Evolutionary conservation across 2,888 invertebrate species (phyloP), one percentile per base, ranked within the genome.

Genomic region (Drosophila mercatorum): DNA sequence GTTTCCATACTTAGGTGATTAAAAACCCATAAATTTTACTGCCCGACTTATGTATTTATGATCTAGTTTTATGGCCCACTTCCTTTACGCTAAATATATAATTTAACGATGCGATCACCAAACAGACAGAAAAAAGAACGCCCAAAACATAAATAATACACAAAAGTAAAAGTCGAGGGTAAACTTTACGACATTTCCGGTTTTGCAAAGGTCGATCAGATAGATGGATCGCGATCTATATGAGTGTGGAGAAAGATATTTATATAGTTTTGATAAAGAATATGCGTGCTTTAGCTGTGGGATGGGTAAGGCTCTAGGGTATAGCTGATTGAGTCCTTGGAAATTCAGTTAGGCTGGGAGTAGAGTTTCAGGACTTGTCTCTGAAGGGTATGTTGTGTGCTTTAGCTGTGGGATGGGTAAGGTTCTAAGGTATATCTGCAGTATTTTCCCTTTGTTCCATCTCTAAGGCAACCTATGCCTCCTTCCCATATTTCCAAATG

Each of bases 21-120:
- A 78, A 75, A 73, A 68, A 31, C 26, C 56, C 41, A 75, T 75
- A 65, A 77, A 75, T 66, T 59, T 65, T 40, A 51, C 66, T 55
- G 66, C 62, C 56, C 67, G 26, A 34, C 59, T 52, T 63, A 22
- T 28, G 60, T 74, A 64, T 74, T 78, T 78, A 59, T 73, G 74
- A 43, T 62, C 55, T 17, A 12, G 46, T 59, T 72, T 71, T 71
- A 64, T 59, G 53, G 64, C 38, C 12, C 40, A 55, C 34, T 64
- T 58, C 43, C 72, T 36, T 52, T 44, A 22, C 47, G 31, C 68
- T 53, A 53, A 60, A 60, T 53, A 47, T 64, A 49, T 28, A 56
- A 38, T 75, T 75, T 75, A 60, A 78, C 62, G 66, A 72, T 47
- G 58, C 58, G 57, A 75, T 75, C 60, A 57, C 10, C 22, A 34